A percentile compares a stretch with the other conserved stretches of the same genome.
phyloP scores from a whole-genome alignment of 2,888 invertebrate species.

The Entomobrya multifasciata region DNA sequence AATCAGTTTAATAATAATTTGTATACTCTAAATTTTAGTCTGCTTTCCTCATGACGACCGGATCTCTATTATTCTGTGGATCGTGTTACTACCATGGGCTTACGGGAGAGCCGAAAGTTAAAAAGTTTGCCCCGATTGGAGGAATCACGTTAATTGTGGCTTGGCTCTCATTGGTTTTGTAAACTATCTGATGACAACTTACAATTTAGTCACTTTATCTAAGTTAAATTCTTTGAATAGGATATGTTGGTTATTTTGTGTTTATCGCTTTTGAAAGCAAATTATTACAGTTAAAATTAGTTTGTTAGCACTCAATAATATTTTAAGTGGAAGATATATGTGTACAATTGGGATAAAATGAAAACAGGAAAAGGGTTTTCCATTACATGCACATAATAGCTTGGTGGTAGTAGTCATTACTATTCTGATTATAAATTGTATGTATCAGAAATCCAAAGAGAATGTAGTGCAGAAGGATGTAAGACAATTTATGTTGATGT shows the following conservation, averaged over 20 bases:
- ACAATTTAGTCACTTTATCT: neutral
- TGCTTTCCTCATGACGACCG: constrained; percentile 76
- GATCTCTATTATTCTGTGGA: constrained; percentile 72
- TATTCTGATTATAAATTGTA: too few relatives aligned
- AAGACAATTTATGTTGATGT: too few relatives aligned
- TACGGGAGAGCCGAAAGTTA: constrained; percentile 76
- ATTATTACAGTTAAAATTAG: neutral
- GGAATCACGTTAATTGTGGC: constrained; percentile 78
- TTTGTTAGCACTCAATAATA: neutral
- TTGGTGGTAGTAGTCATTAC: too few relatives aligned
- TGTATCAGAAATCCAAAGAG: too few relatives aligned
- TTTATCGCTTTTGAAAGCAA: neutral
- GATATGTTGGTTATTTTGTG: neutral
- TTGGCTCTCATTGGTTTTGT: constrained; percentile 78
- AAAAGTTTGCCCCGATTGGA: constrained; percentile 77
- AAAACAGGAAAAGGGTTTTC: too few relatives aligned
- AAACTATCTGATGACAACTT: constrained; percentile 8
- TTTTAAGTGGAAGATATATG: neutral
- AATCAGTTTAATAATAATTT: neutral
- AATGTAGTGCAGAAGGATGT: too few relatives aligned
- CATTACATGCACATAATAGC: too few relatives aligned
- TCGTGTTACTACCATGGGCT: constrained; percentile 75
- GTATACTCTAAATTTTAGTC: constrained; percentile 63
- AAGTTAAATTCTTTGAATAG: neutral
- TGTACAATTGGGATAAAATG: neutral